Base-by-base conservation (phyloP, 2,888 invertebrate genomes). In the Drosophila paranaensis region DNA sequence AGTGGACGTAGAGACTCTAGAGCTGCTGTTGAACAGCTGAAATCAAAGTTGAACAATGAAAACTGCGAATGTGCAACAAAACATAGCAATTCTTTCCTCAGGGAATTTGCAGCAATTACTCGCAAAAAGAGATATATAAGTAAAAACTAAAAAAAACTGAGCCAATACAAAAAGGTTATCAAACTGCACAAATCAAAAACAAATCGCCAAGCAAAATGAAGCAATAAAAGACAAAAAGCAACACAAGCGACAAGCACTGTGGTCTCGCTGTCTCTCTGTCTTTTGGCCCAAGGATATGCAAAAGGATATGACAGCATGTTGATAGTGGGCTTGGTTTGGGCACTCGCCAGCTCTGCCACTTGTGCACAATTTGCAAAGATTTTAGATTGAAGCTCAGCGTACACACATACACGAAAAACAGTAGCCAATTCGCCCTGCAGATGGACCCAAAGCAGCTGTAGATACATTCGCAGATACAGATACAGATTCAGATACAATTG, bases 231-330 rank as follows among this genome's bases (percentile, higher is more conserved):
- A 40, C 27, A 54, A 30, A 54, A 80, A 74, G 67, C 27, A 57
- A 62, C 57, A 25, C 77, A 79, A 80, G 60, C 81, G 78, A 63
- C 79, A 56, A 56, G 75, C 75, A 63, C 75, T 58, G 60, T 67
- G 65, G 58, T 58, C 39, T 14, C 39, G 51, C 56, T 60, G 35
- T 37, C 50, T 45, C 46, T 54, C 37, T 53, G 40, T 63, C 43
- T 61, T 30, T 65, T 65, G 63, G 77, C 85, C 86, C 80, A 81
- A 85, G 86, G 86, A 87, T 74, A 86, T 86, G 80, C 71, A 81
- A 76, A 78, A 86, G 87, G 85, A 85, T 87, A 79, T 80, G 82
- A 87, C 81, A 81, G 79, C 81, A 85, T 86, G 85, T 83, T 86
- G 82, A 80, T 82, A 78, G 80, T 79, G 83, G 81, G 77, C 72